These are phyloP conservation scores for Littorina saxatilis DNA, from an alignment of 1,140 invertebrate genomes.

Conservation along the genomic window DNA sequence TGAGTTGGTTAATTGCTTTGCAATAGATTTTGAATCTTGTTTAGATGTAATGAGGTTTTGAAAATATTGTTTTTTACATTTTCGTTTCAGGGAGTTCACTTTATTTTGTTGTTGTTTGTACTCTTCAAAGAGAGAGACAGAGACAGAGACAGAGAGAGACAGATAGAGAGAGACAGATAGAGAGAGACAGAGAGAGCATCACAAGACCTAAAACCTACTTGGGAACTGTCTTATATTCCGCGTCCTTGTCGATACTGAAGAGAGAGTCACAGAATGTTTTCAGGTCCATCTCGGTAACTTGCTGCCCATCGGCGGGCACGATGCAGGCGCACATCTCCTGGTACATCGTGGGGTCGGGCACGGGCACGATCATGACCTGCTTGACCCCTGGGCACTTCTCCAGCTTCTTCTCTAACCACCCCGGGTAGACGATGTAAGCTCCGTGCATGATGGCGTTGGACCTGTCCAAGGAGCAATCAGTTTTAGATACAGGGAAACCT, in stretches of 20 bases:
- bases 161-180: background rate
- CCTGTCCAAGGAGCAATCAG: too few relatives aligned
- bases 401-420: constrained; percentile 30
- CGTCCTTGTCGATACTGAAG: too few relatives aligned
- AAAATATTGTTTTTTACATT: too few relatives aligned
- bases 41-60: too few relatives aligned
- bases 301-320: background rate
- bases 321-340: constrained; percentile 40
- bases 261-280: too few relatives aligned
- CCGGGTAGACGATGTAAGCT: constrained; percentile 18
- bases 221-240: too few relatives aligned
- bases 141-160: constrained; percentile 3
- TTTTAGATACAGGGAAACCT: too few relatives aligned
- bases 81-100: too few relatives aligned
- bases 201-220: too few relatives aligned
- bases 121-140: constrained; percentile 7
- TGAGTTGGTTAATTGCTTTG: too few relatives aligned
- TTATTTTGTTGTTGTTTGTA: too few relatives aligned
- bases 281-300: background rate
- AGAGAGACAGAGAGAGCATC: background rate
- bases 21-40: too few relatives aligned
- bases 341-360: constrained; percentile 12
- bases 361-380: constrained; percentile 12
- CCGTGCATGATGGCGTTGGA: constrained; percentile 27
- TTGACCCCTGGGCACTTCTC: constrained; percentile 20